Evolutionary conservation across 2,888 invertebrate species (phyloP), one percentile per base, ranked within the genome.

Genomic region (Crossocerus cetratus): DNA sequence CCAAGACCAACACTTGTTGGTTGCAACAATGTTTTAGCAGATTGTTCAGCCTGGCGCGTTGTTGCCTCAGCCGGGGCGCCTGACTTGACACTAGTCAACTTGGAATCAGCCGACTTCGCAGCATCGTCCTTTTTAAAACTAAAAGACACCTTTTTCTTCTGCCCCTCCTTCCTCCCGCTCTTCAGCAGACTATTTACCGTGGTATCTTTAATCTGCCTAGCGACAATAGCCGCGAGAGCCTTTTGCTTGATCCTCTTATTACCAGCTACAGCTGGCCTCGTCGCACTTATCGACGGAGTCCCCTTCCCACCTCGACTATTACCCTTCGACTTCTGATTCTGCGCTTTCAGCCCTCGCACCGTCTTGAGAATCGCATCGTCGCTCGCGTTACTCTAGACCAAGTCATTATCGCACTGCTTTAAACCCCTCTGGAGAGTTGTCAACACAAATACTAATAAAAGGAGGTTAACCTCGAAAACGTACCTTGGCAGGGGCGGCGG

Each of bases 201-300:
- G 18, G 86, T 74, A 65, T 83, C 86, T 18, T 81, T 86, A 32
- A 32, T 32, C 8, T 32, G 32, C 32, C 32, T 32, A 0, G 86
- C 86, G 42, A 88, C 87, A 61, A 89, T 89, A 43, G 81, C 53
- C 8, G 85, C 83, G 16, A 90, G 78, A 56, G 83, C 84, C 69
- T 89, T 88, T 65, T 89, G 89, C 67, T 87, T 89, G 20, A 90
- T 65, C 78, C 89, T 84, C 21, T 69, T 78, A 20, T 78, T 85
- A 43, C 5, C 4, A 0, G 8, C 13, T n/a, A 2, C 5, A 22
- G 18, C 45, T 55, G 53, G 0, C 22, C 22, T 20, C 0, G 44
- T 5, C 4, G 20, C 13, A 11, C 13, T 53, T 22, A 62, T 56
- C 2, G 22, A 1, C 3, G 16, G 49, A 11, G 23, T 44, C 8